Percentiles rank a stretch among this genome's conserved stretches.
phyloP scores from a whole-genome alignment of 2,113 vertebrate genomes.

The Phylloscopus whistleri region DNA sequence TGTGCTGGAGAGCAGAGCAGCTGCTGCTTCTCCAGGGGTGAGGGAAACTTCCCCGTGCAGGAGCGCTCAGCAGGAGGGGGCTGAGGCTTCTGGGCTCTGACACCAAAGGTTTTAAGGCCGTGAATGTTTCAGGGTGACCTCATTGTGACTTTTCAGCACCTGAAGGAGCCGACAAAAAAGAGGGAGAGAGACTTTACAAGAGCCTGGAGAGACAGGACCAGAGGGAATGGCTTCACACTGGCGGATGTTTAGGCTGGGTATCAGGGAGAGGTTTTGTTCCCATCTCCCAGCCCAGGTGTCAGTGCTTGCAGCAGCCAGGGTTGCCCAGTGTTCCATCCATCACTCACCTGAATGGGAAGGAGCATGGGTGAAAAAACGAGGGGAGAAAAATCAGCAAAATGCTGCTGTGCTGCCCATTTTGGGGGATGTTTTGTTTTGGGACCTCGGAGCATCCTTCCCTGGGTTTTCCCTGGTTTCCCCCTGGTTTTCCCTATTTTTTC shows the following conservation, averaged over 20 bases:
- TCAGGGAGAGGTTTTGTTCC: background rate
- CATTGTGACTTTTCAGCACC: background rate
- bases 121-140: background rate
- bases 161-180: background rate
- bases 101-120: background rate
- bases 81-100: background rate
- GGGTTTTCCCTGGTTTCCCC: no score
- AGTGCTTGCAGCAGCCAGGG: background rate
- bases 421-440: background rate
- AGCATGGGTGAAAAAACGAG: fast-evolving
- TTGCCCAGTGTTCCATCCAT: fast-evolving
- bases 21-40: background rate
- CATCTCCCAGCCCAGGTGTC: background rate
- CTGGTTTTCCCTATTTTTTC: no score
- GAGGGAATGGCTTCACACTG: background rate
- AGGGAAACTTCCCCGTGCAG: fast-evolving
- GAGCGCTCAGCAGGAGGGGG: fast-evolving
- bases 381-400: background rate
- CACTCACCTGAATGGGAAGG: background rate
- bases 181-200: background rate
- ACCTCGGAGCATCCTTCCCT: fast-evolving
- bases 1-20: background rate
- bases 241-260: fast-evolving
- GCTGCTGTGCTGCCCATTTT: fast-evolving
- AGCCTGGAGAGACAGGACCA: background rate